Evolutionary conservation across 2,113 vertebrate species (phyloP), one percentile per base, ranked within the genome.

Genomic region (Callipepla squamata): DNA sequence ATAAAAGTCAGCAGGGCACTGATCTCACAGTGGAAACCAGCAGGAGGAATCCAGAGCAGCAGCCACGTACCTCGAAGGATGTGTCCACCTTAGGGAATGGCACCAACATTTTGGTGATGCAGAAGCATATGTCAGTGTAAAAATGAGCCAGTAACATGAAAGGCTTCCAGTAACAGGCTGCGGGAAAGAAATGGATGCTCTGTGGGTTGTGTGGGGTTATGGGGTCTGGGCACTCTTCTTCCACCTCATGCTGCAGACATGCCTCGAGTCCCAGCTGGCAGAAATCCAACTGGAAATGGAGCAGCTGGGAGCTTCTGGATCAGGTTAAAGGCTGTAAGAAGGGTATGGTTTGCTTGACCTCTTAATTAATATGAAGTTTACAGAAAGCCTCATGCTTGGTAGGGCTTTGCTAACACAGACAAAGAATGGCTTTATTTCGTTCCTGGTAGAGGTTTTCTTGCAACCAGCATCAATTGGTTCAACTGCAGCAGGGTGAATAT

Each of bases 181-280:
- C 25, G 6, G 34, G 23, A 61, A 58, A 51, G 17, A 38, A 26
- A 25, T 1, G 1, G 36, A 8, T 36, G 17, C 30, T 26, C 72
- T 11, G 16, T 1, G 0, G 44, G 51, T 25, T 51, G 80, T 48
- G 13, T 53, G 34, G 20, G 42, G 53, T 26, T 70, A n/a, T 44
- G 62, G 45, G 23, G 23, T 5, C n/a, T 42, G 23, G 32, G 26
- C 3, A 2, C 58, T 38, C 25, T 22, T 36, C n/a, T 91, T 47
- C 32, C 25, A 6, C 45, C 53, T 15, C 13, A 28, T 0, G 0
- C 58, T 21, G 17, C 13, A 40, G 53, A 8, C 4, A 1, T 1
- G 1, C 15, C 44, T 57, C 11, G 62, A n/a, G 30, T n/a, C 55
- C 67, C 44, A 84, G 40, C 36, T 51, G 53, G 58, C 30, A 22